phyloP scores from a whole-genome alignment of 1,140 invertebrate species.

The Tetraneura akinire region DNA sequence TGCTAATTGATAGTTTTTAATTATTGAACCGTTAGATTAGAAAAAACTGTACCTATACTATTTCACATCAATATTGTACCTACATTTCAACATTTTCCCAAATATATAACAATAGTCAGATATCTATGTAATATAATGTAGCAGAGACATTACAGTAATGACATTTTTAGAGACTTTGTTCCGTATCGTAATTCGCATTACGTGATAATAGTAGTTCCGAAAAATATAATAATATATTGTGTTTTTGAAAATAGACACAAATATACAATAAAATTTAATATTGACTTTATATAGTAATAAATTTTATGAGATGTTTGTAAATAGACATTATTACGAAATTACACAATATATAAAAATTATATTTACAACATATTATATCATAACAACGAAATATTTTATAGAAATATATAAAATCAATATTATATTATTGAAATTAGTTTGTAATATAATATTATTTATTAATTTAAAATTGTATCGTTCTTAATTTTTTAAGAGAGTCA shows the following conservation, averaged over 20 bases:
- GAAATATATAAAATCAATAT: too few relatives aligned
- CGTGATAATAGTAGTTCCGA: not conserved
- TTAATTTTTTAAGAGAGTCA: too few relatives aligned
- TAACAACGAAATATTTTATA: too few relatives aligned
- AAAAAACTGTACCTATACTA: not conserved
- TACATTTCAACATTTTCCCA: not conserved
- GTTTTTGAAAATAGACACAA: not conserved
- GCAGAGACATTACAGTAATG: not conserved
- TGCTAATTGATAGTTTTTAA: not conserved
- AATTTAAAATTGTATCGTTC: too few relatives aligned
- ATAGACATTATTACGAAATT: too few relatives aligned
- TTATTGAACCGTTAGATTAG: conserved; percentile 1
- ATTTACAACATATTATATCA: too few relatives aligned
- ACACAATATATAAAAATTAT: too few relatives aligned
- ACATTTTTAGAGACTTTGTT: conserved; percentile 3
- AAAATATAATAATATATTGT: conserved; percentile 21
- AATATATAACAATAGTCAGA: not conserved
- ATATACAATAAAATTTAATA: too few relatives aligned
- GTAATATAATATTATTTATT: too few relatives aligned
- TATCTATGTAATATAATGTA: conserved; percentile 19
- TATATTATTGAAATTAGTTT: too few relatives aligned
- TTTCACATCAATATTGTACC: not conserved
- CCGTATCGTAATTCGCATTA: not conserved
- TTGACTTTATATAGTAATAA: too few relatives aligned
- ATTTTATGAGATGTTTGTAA: too few relatives aligned